Evolutionary conservation across 37 sponge, comb jelly and placozoan species (phyloP).

Genomic region (Chondrilla cf. caribensis): DNA sequence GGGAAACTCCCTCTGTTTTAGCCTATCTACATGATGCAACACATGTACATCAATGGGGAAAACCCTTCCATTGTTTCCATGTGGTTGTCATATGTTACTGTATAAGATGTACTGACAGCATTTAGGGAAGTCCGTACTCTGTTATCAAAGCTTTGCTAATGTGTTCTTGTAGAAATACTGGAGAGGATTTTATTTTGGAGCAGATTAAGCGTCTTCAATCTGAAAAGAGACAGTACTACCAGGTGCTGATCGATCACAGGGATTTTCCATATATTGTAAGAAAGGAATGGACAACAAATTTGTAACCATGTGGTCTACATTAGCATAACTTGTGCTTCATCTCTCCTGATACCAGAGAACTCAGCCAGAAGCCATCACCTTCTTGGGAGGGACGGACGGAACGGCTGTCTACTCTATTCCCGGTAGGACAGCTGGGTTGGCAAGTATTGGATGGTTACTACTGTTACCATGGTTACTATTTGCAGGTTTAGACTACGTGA

Average conservation of each 20-base stretch:
- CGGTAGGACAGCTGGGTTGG: slow-evolving; percentile 30
- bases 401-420: slow-evolving; percentile 66
- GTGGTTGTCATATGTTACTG: too few relatives aligned
- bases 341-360: slow-evolving; percentile 42
- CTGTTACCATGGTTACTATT: neutral
- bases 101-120: too few relatives aligned
- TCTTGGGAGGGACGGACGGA: slow-evolving; percentile 41
- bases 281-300: neutral
- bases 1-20: neutral
- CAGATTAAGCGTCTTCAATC: slow-evolving; percentile 40
- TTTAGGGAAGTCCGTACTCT: too few relatives aligned
- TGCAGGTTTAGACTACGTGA: slow-evolving; percentile 91
- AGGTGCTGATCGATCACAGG: slow-evolving; percentile 84
- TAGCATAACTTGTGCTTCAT: neutral
- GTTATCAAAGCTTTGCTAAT: too few relatives aligned
- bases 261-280: slow-evolving; percentile 88
- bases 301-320: neutral
- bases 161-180: too few relatives aligned
- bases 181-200: slow-evolving; percentile 22
- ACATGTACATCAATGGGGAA: too few relatives aligned
- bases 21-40: too few relatives aligned
- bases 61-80: too few relatives aligned
- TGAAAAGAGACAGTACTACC: slow-evolving; percentile 73
- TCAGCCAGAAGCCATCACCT: slow-evolving; percentile 78
- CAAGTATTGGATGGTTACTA: neutral